Base-by-base conservation (phyloP, 92 coral and sea anemone species). In the Umimayanthus kanabou region DNA sequence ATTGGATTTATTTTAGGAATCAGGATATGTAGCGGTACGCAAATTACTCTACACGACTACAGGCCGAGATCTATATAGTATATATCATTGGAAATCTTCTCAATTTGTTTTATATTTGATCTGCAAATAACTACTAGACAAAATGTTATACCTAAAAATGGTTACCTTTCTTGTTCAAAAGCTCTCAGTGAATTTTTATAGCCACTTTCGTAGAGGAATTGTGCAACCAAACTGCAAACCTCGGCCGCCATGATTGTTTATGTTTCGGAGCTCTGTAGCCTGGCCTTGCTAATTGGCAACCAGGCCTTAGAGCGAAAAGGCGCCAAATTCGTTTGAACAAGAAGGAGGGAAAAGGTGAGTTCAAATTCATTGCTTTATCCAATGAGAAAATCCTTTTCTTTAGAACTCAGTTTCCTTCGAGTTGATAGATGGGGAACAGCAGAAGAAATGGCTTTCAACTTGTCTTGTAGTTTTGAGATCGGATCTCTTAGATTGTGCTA, bases 321-420 rank as follows among this genome's bases (percentile, higher is more conserved):
- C 92, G 92, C 92, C 90, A 90, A 85, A 57, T 89, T 84, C 87
- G 78, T 89, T 72, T 91, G 85, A 87, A 83, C 76, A 79, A 84
- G 67, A 82, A 88, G 85, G 90, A 89, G 89, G 87, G 91, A 89
- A 92, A 74, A 82, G 94, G 94, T 92, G 77, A 89, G 94, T 92
- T 92, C 88, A 89, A 92, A 92, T 85, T 64, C 16, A 55, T 76
- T 74, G 71, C 45, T 89, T 89, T 50, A 81, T 89, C 94, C 94
- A 92, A 92, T 92, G 85, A 86, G 80, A 92, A 26, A 75, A 83
- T 86, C 88, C 58, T 78, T 55, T 6, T 18, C 22, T 71, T 69
- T 83, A 70, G 87, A 71, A 83, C 87, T 83, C 87, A 83, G 87
- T 83, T 81, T 83, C 87, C 87, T 73, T n/a, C 66, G 79, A 75